A percentile compares a stretch with the other conserved stretches of the same genome.
These are phyloP conservation scores for Heliothis virescens DNA, from an alignment of 1,140 invertebrate species.

Conservation along the genomic window DNA sequence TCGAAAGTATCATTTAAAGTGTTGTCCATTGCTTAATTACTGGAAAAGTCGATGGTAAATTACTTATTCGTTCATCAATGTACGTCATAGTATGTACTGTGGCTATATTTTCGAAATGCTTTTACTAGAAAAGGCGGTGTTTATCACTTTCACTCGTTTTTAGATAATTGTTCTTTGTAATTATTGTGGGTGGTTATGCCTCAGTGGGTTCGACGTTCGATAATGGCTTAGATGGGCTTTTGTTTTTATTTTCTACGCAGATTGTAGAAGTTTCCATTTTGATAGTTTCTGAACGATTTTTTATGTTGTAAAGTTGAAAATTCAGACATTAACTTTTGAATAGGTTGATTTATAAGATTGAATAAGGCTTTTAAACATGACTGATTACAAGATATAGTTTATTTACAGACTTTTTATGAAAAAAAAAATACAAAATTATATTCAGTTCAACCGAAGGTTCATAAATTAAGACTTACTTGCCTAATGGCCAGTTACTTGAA, in stretches of 20 bases:
- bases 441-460: too few relatives aligned
- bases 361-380: too few relatives aligned
- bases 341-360: too few relatives aligned
- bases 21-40: slow-evolving; percentile 11
- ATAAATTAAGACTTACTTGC: too few relatives aligned
- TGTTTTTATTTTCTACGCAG: not conserved
- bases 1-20: not conserved
- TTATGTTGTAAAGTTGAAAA: too few relatives aligned
- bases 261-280: too few relatives aligned
- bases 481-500: too few relatives aligned
- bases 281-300: not conserved
- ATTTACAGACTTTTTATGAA: too few relatives aligned
- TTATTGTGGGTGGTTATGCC: slow-evolving; percentile 39
- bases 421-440: too few relatives aligned
- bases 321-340: too few relatives aligned
- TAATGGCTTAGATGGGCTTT: slow-evolving; percentile 1
- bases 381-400: too few relatives aligned
- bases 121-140: slow-evolving; percentile 47
- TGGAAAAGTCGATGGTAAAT: not conserved
- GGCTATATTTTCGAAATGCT: slow-evolving; percentile 40
- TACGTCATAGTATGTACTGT: not conserved
- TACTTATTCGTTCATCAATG: not conserved
- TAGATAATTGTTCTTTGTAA: slow-evolving; percentile 53
- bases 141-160: slow-evolving; percentile 55
- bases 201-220: slow-evolving; percentile 14